Evolutionary conservation across 2,113 vertebrate species (phyloP).

Genomic region (Hippopotamus amphibius): DNA sequence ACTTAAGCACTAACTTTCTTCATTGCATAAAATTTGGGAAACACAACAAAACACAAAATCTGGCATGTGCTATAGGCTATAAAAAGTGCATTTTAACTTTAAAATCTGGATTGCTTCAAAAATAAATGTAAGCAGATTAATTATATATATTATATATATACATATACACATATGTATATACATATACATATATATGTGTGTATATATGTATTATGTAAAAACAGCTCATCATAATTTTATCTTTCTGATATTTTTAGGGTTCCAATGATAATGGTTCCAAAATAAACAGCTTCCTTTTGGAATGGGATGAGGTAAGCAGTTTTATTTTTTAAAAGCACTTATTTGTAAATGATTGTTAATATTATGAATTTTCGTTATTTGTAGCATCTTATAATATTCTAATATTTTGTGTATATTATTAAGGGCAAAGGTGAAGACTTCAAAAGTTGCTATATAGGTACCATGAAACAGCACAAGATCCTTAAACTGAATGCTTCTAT

Average conservation of each 20-base stretch:
- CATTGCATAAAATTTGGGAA: neutral
- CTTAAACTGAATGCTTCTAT: conserved; percentile 88
- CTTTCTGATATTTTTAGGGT: conserved; percentile 82
- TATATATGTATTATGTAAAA: neutral
- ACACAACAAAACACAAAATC: neutral
- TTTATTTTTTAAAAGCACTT: conserved; percentile 19
- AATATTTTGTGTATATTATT: conserved; percentile 50
- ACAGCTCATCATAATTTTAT: conserved; percentile 54
- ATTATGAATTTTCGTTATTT: conserved; percentile 21
- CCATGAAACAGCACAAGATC: conserved; percentile 90
- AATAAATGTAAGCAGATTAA: conserved; percentile 6
- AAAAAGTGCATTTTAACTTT: neutral
- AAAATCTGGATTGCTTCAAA: conserved; percentile 8
- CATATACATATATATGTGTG: neutral
- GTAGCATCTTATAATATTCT: neutral
- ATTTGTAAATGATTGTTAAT: neutral
- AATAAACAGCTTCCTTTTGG: conserved; percentile 89
- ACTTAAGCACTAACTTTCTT: conserved; percentile 14
- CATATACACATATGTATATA: neutral
- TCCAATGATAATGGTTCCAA: conserved; percentile 91
- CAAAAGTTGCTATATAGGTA: conserved; percentile 89
- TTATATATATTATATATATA: too few relatives aligned
- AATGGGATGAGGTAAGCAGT: conserved; percentile 90
- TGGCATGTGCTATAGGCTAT: neutral
- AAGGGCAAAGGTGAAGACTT: conserved; percentile 88